Evolutionary conservation across 2,113 vertebrate species (phyloP).

Genomic region (Marmota flaviventris): DNA sequence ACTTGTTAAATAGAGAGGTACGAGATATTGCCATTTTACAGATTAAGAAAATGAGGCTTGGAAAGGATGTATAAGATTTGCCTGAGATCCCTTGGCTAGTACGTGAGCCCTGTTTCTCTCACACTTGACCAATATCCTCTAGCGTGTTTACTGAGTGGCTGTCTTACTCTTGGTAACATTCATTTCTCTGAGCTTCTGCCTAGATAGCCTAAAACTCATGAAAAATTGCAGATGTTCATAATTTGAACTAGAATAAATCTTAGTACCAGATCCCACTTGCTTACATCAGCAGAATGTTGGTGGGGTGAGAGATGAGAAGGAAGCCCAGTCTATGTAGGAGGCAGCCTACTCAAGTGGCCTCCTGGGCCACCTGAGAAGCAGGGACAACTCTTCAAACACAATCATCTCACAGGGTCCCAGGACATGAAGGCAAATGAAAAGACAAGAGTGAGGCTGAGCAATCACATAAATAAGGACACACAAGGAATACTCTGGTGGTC

Average conservation of each 20-base stretch:
- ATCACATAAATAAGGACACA: not conserved
- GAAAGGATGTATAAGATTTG: not conserved
- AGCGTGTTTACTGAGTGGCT: not conserved
- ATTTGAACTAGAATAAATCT: not conserved
- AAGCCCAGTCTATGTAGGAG: not conserved
- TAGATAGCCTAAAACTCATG: not conserved
- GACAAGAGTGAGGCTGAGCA: not conserved
- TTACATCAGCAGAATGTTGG: not conserved
- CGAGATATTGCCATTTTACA: not conserved
- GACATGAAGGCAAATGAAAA: not conserved
- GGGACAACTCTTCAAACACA: not conserved
- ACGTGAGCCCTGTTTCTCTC: not conserved
- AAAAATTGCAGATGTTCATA: not conserved
- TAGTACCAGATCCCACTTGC: not conserved
- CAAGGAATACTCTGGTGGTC: not conserved
- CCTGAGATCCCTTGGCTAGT: fast-evolving
- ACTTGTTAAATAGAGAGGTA: not conserved
- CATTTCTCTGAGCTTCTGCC: not conserved
- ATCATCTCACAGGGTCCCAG: not conserved
- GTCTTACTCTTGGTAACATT: not conserved
- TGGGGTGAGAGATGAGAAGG: no score
- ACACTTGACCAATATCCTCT: not conserved
- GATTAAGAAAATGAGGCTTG: not conserved
- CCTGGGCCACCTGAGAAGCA: not conserved
- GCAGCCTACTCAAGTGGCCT: no score